Evolutionary conservation across 2,113 vertebrate genomes (phyloP), one percentile per base, ranked within the genome.

Genomic region (Trachemys scripta): DNA sequence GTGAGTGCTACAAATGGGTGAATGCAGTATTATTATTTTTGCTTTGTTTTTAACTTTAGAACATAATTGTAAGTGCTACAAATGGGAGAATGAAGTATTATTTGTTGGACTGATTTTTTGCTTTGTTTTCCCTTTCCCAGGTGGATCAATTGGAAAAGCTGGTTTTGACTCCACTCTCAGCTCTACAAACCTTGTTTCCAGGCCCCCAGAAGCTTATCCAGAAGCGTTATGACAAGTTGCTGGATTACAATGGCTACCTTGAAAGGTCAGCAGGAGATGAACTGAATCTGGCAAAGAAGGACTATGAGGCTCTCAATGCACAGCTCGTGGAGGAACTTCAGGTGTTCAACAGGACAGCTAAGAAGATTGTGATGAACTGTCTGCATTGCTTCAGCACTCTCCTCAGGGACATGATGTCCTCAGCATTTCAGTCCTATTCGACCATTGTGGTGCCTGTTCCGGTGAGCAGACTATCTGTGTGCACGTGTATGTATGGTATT

Each of bases 201-300:
- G 98, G 99, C 35, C 99, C 99, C 4, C 99, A 99, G 98, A 99
- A 99, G 97, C 99, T 99, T 90, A 99, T 99, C 95, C 99, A 99
- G 98, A 99, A 99, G 95, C 99, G 99, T 79, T 99, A 99, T 5
- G 99, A 99, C 98, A 99, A 99, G 96, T 92, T 99, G 78, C 97
- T 99, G 88, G 99, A 99, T 97, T 99, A 99, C 93, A 99, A 99
- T 98, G 98, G 99, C 98, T 98, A 85, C 92, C 97, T 98, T 79
- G 99, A 99, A 96, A 98, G 98, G 95, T 98, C 99, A 11, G 94
- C 96, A 1, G 97, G 98, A 20, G 99, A 98, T 9, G 99, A 99
- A 57, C 98, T 99, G 9, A 98, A 99, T 82, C 97, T 98, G 81
- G 99, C 99, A 85, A 98, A 98, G 93, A 99, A 98, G 82, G 99